These are phyloP conservation scores for Megamerina dolium DNA, from an alignment of 2,888 invertebrate species.

Conservation along the genomic window DNA sequence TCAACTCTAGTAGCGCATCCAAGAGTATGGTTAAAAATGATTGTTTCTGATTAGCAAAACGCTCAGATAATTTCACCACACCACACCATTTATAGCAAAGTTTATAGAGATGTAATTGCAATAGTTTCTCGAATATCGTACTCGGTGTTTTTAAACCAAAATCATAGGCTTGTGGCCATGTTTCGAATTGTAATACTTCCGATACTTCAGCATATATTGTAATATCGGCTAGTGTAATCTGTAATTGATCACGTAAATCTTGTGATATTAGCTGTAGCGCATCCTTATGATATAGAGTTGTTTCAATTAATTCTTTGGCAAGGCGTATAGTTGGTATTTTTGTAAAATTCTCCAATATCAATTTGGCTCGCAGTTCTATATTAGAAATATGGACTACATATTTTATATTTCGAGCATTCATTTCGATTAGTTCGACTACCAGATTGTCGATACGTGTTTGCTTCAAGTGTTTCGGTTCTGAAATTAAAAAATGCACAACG, in stretches of 20 bases:
- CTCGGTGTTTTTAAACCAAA: constrained; percentile 42
- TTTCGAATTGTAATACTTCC: constrained; percentile 52
- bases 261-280: constrained; percentile 42
- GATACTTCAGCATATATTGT: constrained; percentile 60
- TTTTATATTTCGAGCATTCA: constrained; percentile 34
- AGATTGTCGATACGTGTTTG: constrained; percentile 30
- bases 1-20: constrained; percentile 32
- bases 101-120: constrained; percentile 45
- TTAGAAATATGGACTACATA: constrained; percentile 33
- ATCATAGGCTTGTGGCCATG: constrained; percentile 58
- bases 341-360: constrained; percentile 40
- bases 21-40: constrained; percentile 42
- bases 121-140: constrained; percentile 38
- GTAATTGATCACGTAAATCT: constrained; percentile 44
- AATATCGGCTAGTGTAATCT: constrained; percentile 57
- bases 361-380: constrained; percentile 31
- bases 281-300: constrained; percentile 51
- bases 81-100: constrained; percentile 66
- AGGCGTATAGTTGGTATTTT: constrained; percentile 40
- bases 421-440: constrained; percentile 29
- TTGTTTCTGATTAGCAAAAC: constrained; percentile 33
- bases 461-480: constrained; percentile 9
- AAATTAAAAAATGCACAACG: constrained; percentile 8
- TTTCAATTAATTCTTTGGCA: constrained; percentile 44
- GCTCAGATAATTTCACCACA: constrained; percentile 49